Conservation (phyloP, 2,797 vertebrate genomes). For the Ceryle rudis region DNA sequence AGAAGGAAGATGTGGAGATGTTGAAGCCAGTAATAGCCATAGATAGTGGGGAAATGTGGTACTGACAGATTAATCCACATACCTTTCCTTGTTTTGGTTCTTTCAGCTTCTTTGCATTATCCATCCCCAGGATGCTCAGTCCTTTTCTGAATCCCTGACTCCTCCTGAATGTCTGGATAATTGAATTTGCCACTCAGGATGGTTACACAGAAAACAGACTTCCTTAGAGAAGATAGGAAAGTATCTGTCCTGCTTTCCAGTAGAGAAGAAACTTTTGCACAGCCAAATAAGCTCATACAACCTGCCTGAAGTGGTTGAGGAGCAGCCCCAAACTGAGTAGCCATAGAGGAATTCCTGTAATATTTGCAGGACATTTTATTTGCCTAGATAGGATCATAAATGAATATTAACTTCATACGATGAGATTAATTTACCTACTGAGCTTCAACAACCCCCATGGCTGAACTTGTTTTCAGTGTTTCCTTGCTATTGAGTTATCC, state of each 20-base stretch:
- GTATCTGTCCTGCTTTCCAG: background rate
- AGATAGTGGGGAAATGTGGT: background rate
- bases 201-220: too few relatives aligned
- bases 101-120: background rate
- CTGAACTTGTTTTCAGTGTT: background rate
- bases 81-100: background rate
- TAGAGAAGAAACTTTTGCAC: background rate
- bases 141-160: background rate
- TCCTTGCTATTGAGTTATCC: background rate
- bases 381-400: background rate
- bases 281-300: background rate
- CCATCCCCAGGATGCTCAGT: too few relatives aligned
- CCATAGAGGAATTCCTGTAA: background rate
- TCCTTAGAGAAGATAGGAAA: background rate
- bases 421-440: background rate
- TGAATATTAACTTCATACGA: background rate
- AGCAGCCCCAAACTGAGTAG: background rate
- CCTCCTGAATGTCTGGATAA: background rate
- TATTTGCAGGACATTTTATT: background rate
- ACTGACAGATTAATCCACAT: background rate
- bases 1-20: background rate
- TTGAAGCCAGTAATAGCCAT: background rate
- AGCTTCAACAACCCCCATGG: background rate
- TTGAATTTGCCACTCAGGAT: background rate
- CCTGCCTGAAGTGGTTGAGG: background rate